A percentile compares a stretch with the other conserved stretches of the same genome.
Conservation (phyloP, 2,113 vertebrate genomes). For the Tachysurus vachellii region DNA sequence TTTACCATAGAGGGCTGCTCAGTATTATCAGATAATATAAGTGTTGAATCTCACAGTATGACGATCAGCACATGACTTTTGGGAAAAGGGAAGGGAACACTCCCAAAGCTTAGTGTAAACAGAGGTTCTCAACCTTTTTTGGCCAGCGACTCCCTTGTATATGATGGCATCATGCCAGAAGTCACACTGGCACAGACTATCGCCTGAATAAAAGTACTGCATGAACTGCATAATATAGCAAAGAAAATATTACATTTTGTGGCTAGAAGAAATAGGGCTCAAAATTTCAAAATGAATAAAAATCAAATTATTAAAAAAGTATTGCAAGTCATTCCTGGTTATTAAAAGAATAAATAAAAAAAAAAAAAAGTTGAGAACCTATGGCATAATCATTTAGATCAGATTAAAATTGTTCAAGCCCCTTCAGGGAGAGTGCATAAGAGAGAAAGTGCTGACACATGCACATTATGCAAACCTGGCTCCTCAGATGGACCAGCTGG, state of each 20-base stretch:
- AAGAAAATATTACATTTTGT: neutral
- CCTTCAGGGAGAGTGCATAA: conserved; percentile 22
- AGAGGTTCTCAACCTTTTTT: conserved; percentile 15
- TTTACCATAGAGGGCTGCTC: neutral
- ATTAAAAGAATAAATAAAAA: neutral
- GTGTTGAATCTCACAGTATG: neutral
- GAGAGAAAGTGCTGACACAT: conserved; percentile 42
- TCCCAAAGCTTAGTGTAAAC: neutral
- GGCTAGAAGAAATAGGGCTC: neutral
- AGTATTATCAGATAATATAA: neutral
- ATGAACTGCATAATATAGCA: neutral
- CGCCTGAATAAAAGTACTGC: neutral
- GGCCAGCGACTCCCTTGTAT: neutral
- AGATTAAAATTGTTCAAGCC: neutral
- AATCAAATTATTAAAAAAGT: neutral
- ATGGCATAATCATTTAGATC: conserved; percentile 14
- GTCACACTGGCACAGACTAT: neutral
- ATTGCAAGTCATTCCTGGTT: no score
- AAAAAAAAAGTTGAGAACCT: neutral
- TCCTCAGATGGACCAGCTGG: conserved; percentile 55
- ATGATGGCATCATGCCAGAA: neutral
- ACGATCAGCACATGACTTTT: conserved; percentile 15
- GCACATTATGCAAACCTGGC: conserved; percentile 64
- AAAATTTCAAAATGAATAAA: no score
- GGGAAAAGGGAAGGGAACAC: no score